A percentile compares a stretch with the other conserved stretches of the same genome.
phyloP scores from a whole-genome alignment of 2,888 invertebrate species.

The Aspidapion aeneum region DNA sequence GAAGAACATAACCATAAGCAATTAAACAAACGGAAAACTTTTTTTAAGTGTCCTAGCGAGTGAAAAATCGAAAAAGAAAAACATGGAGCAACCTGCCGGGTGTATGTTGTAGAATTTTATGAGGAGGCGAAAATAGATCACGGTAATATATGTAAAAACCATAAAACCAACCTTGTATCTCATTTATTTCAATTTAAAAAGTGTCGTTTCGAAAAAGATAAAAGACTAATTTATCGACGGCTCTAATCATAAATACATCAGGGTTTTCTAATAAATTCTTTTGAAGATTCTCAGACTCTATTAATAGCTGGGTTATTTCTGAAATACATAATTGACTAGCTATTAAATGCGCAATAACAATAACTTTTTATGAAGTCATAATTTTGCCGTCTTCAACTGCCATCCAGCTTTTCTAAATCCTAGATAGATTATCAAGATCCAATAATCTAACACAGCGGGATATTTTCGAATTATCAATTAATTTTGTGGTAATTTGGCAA shows the following conservation, averaged over 20 bases:
- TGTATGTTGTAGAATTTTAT: background rate
- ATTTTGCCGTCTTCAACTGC: too few species aligned
- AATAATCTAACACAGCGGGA: too few species aligned
- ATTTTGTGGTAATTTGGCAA: too few species aligned
- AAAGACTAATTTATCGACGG: conserved; percentile 24
- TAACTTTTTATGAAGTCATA: background rate
- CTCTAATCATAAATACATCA: conserved; percentile 22
- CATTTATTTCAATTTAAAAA: conserved; percentile 5
- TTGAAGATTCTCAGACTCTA: background rate
- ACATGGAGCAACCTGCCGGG: background rate
- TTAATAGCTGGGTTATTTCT: conserved; percentile 2
- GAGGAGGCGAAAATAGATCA: conserved; percentile 1
- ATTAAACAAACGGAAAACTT: background rate
- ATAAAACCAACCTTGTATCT: conserved; percentile 1
- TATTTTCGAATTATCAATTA: too few species aligned
- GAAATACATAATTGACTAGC: background rate
- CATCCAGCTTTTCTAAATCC: too few species aligned
- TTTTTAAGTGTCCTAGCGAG: background rate
- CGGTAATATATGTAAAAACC: background rate
- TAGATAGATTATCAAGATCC: too few species aligned
- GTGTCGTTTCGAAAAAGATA: conserved; percentile 7
- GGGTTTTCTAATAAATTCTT: background rate
- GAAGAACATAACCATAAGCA: background rate
- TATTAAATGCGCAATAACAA: background rate
- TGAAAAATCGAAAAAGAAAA: background rate